Evolutionary conservation across 2,888 invertebrate genomes (phyloP), one percentile per base, ranked within the genome.

Genomic region (Melanostoma mellinum): DNA sequence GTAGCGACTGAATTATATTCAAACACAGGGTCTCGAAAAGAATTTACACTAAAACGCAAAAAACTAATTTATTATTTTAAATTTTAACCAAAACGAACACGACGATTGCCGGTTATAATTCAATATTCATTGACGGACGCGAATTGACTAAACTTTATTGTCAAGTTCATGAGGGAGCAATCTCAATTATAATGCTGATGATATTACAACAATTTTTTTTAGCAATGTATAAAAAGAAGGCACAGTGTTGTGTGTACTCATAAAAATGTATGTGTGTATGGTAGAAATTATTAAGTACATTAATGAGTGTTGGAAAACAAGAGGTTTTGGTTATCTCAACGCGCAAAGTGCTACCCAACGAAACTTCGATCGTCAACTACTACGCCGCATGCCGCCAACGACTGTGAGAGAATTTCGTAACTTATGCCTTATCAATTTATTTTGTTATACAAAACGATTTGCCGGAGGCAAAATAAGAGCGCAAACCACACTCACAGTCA

Each of bases 91-190:
- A 75, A 53, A 5, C 44, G 58, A 68, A 44, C 44, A 63, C 56
- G 33, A 56, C 55, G 33, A 78, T 69, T 69, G 73, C 82, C 73
- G 63, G 58, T 69, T 82, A 44, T 55, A 50, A 82, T 82, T 82
- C 82, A 82, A 63, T 78, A 79, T 80, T 71, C 85, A 82, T 75
- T 77, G 82, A 85, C 86, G 77, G 85, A 69, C 85, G 84, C 82
- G 82, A 60, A 79, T 84, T 77, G 79, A 86, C 86, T 85, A 80
- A 86, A 74, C 75, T 68, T 65, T 78, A 69, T 81, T 69, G 73
- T 69, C 81, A 85, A 80, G 85, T 85, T 85, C 85, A 80, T 55
- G 74, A 56, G 61, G 60, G 61, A 79, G 74, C 79, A 75, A 71
- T 84, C 84, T 74, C 73, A 74, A 69, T 82, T 63, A 78, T 78